Percentiles rank a stretch among this genome's conserved stretches.
phyloP scores from a whole-genome alignment of 2,797 vertebrate genomes.

The Gastrophryne carolinensis region DNA sequence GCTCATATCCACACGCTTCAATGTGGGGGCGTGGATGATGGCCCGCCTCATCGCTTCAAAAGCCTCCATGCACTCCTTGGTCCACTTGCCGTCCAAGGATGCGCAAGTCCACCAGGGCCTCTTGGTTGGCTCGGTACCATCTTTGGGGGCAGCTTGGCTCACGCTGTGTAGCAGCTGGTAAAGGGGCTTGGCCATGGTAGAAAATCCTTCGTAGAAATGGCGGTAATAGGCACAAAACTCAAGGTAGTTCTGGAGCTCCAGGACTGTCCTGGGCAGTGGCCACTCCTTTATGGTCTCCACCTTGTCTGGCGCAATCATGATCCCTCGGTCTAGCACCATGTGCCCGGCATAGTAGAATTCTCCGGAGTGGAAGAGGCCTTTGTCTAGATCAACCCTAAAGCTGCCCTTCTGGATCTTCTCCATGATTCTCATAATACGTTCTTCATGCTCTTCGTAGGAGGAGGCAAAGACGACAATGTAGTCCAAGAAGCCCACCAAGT shows the following conservation, averaged over 20 bases:
- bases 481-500: not conserved
- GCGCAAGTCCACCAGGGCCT: not conserved
- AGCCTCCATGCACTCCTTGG: not conserved
- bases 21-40: not conserved
- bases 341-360: not conserved
- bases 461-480: not conserved
- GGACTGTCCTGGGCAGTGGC: not conserved
- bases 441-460: not conserved
- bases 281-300: not conserved
- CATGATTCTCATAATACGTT: not conserved
- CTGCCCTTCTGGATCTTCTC: not conserved
- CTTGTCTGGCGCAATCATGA: not conserved
- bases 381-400: not conserved
- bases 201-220: not conserved
- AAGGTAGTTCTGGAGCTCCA: not conserved
- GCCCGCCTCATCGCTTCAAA: not conserved
- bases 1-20: not conserved
- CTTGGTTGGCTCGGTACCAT: not conserved
- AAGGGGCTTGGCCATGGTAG: not conserved
- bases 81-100: not conserved
- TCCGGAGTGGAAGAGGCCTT: not conserved
- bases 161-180: not conserved
- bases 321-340: not conserved
- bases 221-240: conserved; percentile 12
- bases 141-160: not conserved